phyloP scores from a whole-genome alignment of 1,140 invertebrate species.

The Limonius californicus region DNA sequence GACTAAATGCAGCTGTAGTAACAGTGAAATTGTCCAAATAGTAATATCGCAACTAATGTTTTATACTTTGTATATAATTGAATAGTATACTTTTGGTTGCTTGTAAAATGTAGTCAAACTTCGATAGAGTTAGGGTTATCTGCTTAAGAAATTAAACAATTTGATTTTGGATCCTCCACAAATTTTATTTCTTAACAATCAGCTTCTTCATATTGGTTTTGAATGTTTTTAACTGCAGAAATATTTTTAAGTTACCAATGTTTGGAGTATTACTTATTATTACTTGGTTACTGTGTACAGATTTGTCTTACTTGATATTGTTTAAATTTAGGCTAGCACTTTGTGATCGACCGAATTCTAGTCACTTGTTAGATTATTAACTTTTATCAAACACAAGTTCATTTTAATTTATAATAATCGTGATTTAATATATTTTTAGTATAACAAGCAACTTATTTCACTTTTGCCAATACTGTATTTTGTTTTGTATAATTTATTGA shows the following conservation, averaged over 20 bases:
- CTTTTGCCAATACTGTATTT: not conserved
- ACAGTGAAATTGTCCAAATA: not conserved
- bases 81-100: constrained; percentile 9
- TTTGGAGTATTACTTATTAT: not conserved
- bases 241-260: constrained; percentile 5
- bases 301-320: not conserved
- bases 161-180: too few relatives aligned
- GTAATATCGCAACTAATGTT: not conserved
- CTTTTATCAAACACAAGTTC: not conserved
- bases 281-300: not conserved
- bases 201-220: not conserved
- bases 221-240: not conserved
- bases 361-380: not conserved
- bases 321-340: constrained; percentile 5
- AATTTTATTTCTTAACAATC: too few relatives aligned
- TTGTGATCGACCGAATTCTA: not conserved
- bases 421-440: constrained; percentile 1
- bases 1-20: constrained; percentile 7
- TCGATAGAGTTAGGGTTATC: not conserved
- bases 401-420: constrained; percentile 6
- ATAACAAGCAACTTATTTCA: not conserved
- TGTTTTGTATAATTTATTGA: constrained; percentile 6
- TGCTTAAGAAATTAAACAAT: not conserved
- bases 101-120: constrained; percentile 3
- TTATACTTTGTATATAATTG: constrained; percentile 7